Evolutionary conservation across 2,797 vertebrate genomes (phyloP).

Genomic region (Naso thynnoides): DNA sequence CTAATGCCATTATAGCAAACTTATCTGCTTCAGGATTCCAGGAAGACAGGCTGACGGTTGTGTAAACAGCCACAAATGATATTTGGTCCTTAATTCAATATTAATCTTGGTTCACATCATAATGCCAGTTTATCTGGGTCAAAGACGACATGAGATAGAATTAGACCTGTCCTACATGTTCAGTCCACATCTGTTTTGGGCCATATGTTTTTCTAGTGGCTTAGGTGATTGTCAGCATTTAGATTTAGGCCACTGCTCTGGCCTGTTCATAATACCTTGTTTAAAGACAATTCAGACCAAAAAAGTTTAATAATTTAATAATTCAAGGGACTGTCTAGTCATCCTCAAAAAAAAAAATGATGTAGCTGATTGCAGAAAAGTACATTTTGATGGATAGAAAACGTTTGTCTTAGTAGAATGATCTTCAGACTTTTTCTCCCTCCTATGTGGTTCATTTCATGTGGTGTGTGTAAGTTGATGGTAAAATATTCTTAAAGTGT

Average conservation of each 20-base stretch:
- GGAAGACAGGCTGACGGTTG: conserved; percentile 60
- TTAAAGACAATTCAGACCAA: too few relatives aligned
- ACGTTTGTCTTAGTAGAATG: conserved; percentile 6
- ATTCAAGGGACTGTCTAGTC: conserved; percentile 44
- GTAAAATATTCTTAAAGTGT: conserved; percentile 48
- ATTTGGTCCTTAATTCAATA: conserved; percentile 72
- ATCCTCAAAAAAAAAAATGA: conserved; percentile 9
- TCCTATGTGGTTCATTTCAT: conserved; percentile 21
- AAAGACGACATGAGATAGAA: conserved; percentile 71
- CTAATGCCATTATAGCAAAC: conserved; percentile 82
- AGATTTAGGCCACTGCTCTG: conserved; percentile 26
- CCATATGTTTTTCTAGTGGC: conserved; percentile 72
- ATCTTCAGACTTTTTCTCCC: background rate
- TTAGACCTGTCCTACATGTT: conserved; percentile 80
- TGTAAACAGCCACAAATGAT: conserved; percentile 78
- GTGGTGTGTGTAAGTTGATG: conserved; percentile 18
- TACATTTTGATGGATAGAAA: conserved; percentile 17
- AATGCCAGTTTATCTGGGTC: conserved; percentile 79
- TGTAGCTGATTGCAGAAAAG: conserved; percentile 22
- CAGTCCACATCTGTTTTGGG: conserved; percentile 67
- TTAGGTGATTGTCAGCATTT: conserved; percentile 62
- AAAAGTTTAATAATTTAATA: too few relatives aligned
- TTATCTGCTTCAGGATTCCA: conserved; percentile 71
- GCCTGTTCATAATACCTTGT: conserved; percentile 50
- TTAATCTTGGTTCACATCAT: conserved; percentile 79